Evolutionary conservation across 2,888 invertebrate genomes (phyloP), one percentile per base, ranked within the genome.

Genomic region (Sminthurides aquaticus): DNA sequence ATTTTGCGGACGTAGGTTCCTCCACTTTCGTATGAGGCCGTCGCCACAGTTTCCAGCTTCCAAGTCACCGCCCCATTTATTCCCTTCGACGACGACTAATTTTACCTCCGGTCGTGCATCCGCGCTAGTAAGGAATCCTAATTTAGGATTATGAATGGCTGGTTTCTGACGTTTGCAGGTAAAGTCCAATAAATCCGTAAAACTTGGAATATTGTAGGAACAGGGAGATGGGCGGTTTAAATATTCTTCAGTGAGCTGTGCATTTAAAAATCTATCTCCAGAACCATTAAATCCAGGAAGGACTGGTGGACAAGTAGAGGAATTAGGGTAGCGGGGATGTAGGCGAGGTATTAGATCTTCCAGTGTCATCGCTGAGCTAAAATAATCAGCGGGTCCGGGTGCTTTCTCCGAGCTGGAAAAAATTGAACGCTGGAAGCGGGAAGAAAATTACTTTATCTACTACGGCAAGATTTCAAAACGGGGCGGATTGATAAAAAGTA

Each of bases 81-180:
- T n/a, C n/a, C n/a, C n/a, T n/a, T n/a, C n/a, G n/a, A n/a, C n/a
- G n/a, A n/a, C n/a, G n/a, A n/a, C n/a, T n/a, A n/a, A 48, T 27
- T 11, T 29, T 8, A 27, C 20, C 27, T 60, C 49, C 11, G 60
- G 61, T 15, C 69, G 63, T 25, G 65, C 65, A 3, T 48, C 55
- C 2, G 71, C 59, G 1, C 71, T 69, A 18, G 68, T 66, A 2
- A 73, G 61, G 56, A 73, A 73, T 43, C 73, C 73, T 22, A 71
- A 25, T 62, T 69, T 71, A 2, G 69, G 73, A 67, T 73, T 73
- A 29, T 25, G 52, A 58, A 70, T 48, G 0, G 70, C 71, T 2
- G 71, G 66, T n/a, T 22, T 18, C 29, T 71, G 64, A 34, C 58
- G 52, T 20, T 49, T 54, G 26, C 67, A 48, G 20, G 52, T 26